Percentiles rank a stretch among this genome's conserved stretches.
Conservation (phyloP, 2,797 vertebrate genomes). For the Lepidocolaptes lacrymiger region DNA sequence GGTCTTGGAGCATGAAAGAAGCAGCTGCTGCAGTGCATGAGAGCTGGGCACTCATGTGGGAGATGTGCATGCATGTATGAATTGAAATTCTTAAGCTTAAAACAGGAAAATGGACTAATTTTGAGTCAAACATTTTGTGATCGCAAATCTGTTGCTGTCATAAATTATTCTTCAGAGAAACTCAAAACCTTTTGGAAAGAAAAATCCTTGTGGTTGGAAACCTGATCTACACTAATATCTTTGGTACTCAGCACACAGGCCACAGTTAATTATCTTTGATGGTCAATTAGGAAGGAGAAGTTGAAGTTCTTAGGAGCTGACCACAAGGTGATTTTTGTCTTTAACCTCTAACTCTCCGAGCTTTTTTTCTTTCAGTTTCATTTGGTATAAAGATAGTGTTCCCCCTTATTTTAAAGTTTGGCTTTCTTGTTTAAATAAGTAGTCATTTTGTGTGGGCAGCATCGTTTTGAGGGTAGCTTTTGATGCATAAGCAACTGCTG, state of each 20-base stretch:
- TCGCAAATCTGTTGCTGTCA: neutral
- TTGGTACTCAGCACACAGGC: neutral
- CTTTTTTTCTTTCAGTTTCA: neutral
- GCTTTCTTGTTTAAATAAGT: constrained; percentile 29
- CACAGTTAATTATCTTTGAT: neutral
- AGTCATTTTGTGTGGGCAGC: constrained; percentile 34
- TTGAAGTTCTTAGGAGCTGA: neutral
- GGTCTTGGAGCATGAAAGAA: neutral
- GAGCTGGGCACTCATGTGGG: neutral
- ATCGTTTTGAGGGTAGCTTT: constrained; percentile 12
- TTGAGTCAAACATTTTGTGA: neutral
- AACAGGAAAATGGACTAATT: neutral
- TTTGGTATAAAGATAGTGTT: neutral
- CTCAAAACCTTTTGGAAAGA: neutral
- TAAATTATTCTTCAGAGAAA: neutral
- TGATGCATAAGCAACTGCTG: constrained; percentile 6
- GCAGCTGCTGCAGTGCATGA: neutral
- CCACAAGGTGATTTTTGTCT: neutral
- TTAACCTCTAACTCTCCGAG: neutral
- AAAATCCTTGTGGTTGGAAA: neutral
- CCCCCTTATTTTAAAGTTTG: neutral
- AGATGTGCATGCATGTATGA: neutral
- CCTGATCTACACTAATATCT: neutral
- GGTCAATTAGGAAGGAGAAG: neutral
- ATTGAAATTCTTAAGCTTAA: neutral